Evolutionary conservation across 2,797 vertebrate genomes (phyloP).

Genomic region (Notolabrus celidotus): DNA sequence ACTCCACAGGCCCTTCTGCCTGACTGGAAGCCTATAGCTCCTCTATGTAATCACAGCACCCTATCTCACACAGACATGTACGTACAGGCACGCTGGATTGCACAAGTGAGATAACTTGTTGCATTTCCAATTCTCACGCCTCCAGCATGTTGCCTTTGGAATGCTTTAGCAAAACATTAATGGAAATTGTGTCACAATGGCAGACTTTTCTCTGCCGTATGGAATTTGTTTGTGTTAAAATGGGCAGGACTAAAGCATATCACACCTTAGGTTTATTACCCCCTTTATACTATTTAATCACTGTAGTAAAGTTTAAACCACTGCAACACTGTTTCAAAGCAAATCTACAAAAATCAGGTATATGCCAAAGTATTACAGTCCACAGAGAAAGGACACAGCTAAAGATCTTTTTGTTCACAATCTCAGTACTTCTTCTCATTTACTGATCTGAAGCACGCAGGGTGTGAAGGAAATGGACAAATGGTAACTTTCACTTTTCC

Average conservation of each 20-base stretch:
- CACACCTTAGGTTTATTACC: conserved; percentile 6
- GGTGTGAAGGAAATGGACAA: conserved; percentile 43
- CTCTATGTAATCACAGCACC: conserved; percentile 65
- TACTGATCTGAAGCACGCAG: conserved; percentile 32
- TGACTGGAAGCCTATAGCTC: conserved; percentile 75
- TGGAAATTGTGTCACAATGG: conserved; percentile 45
- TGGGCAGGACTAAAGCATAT: conserved; percentile 4
- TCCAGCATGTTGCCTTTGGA: conserved; percentile 52
- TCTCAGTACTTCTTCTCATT: conserved; percentile 42
- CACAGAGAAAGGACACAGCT: conserved; percentile 22
- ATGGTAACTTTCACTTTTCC: conserved; percentile 44
- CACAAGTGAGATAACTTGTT: conserved; percentile 74
- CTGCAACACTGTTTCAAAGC: conserved; percentile 13
- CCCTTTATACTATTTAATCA: background rate
- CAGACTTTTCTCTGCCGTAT: background rate
- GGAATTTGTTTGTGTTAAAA: conserved; percentile 26
- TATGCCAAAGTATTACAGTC: background rate
- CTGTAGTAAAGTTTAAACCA: background rate
- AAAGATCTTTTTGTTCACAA: too few relatives aligned
- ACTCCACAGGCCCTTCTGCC: conserved; percentile 71
- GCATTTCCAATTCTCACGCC: conserved; percentile 69
- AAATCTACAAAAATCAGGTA: conserved; percentile 11
- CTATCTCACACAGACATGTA: conserved; percentile 72
- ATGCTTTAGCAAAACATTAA: conserved; percentile 43
- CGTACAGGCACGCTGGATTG: conserved; percentile 71